Evolutionary conservation across 2,888 invertebrate species (phyloP), one percentile per base, ranked within the genome.

Genomic region (Galerucella calmariensis): DNA sequence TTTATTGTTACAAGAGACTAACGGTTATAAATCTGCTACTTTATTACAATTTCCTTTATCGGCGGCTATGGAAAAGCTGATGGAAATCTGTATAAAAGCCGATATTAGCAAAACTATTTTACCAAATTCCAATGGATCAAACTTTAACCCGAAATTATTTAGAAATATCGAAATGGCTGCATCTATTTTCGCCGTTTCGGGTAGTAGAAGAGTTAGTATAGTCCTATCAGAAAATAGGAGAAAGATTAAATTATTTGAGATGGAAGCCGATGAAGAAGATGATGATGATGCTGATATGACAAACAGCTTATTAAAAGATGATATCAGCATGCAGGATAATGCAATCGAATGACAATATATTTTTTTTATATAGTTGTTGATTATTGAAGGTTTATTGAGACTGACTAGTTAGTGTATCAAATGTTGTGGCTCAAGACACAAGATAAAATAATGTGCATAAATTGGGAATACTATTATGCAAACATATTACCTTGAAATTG

Each of bases 251-350:
- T 90, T 97, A 66, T 95, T 95, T 85, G 96, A 97, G 87, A 97
- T 97, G 93, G 97, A 97, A 88, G 94, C 93, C 0, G 97, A 97
- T 84, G 97, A 96, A 35, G 95, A 95, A 73, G 95, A 95, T 73
- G 97, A 97, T 77, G 97, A 96, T 72, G 94, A 94, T 69, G 91
- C 87, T 5, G 89, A 89, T 24, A 88, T 86, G 80, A 85, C 85
- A 2, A 83, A 77, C 58, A 85, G 82, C 77, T 82, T 81, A 8
- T 62, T 74, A 27, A 75, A 79, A 72, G 79, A 80, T 65, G 81
- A 83, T 48, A 73, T 80, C 58, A 81, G 80, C 70, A 80, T 81
- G 81, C 79, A 79, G 65, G 79, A 81, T 14, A 72, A 59, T 59
- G 27, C 14, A 12, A 20, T 66, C 51, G 66, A 72, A 59, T 72